Evolutionary conservation across 2,797 vertebrate species (phyloP), one percentile per base, ranked within the genome.

Genomic region (Myotis vivesi): DNA sequence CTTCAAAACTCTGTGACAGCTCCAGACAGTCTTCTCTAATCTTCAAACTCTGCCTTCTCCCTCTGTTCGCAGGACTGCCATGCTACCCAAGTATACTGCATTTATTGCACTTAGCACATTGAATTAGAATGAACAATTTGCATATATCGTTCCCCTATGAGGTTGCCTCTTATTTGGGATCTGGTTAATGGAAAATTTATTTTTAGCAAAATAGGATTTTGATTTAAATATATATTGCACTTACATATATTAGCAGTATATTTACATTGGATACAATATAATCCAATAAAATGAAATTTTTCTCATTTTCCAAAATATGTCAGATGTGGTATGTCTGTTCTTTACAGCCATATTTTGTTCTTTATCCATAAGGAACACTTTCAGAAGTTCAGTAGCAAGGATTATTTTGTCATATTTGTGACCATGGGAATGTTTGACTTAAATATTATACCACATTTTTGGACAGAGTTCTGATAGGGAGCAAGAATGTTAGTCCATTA

Each of bases 201-300:
- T 95, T 91, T 83, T 91, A 82, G 73, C 49, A 94, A 95, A 92
- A 69, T 55, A 23, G 38, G 12, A 71, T 80, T 94, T 89, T 53
- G 25, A 38, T 57, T 92, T 94, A 68, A 87, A 89, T n/a, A 38
- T 44, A 13, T 80, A 19, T 83, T 87, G 16, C 7, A 53, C 30
- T 62, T 46, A 44, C 30, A 89, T 55, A 79, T 80, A 55, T 25
- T 83, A 25, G 25, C 19, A 30, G 36, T 51, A 1, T 87, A 16
- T 71, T 90, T 91, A 69, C 66, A 51, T 38, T 86, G 38, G 38
- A 23, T 89, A 28, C 8, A 82, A 25, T 83, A 38, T 51, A 92
- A 46, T 68, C 22, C 25, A 23, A 88, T 57, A 83, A 30, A 94
- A 71, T 86, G 59, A 90, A 76, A 41, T 13, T 28, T 55, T 57